Base-by-base conservation (phyloP, 2,888 invertebrate species). In the Melinopterus prodromus region DNA sequence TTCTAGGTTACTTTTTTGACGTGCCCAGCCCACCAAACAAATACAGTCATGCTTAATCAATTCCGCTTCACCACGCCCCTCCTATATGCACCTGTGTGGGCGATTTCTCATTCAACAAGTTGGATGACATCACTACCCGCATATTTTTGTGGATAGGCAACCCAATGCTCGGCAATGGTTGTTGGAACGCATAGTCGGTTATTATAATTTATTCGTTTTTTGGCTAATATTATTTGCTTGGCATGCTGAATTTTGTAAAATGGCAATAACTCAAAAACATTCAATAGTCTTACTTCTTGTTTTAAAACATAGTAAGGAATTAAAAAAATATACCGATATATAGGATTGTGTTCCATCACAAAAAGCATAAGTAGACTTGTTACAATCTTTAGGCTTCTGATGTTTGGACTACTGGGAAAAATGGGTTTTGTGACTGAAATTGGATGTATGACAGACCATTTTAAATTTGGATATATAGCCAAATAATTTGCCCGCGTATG, bases 11-110 rank as follows among this genome's bases (percentile, higher is more conserved):
- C 12, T 53, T 53, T 77, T 80, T 76, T 77, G 77, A 75, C 72
- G 37, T 77, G 82, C 83, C 84, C 83, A 81, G 78, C 83, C 83
- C 82, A 83, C 80, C 71, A 76, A 81, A 80, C 83, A 79, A 37
- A 71, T 53, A 74, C 74, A 74, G 74, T 74, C 74, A 74, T 16
- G 36, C n/a, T 72, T 72, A 26, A 72, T 72, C 36, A 16, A 6
- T 14, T 36, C 72, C 75, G 26, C 69, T 37, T 74, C 77, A 80
- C 82, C 82, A 79, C 79, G 77, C 81, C 70, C 76, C 71, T 71
- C 26, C 77, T 80, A 78, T 53, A 71, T 80, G 72, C 77, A 82
- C 80, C 78, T 80, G 80, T 80, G 80, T 81, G 75, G 80, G 79
- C 77, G 37, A 76, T 79, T 74, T n/a, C 15, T 81, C 72, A 72